A percentile compares a stretch with the other conserved stretches of the same genome.
Evolutionary conservation across 2,113 vertebrate genomes (phyloP).

Genomic region (Anhinga rufa): DNA sequence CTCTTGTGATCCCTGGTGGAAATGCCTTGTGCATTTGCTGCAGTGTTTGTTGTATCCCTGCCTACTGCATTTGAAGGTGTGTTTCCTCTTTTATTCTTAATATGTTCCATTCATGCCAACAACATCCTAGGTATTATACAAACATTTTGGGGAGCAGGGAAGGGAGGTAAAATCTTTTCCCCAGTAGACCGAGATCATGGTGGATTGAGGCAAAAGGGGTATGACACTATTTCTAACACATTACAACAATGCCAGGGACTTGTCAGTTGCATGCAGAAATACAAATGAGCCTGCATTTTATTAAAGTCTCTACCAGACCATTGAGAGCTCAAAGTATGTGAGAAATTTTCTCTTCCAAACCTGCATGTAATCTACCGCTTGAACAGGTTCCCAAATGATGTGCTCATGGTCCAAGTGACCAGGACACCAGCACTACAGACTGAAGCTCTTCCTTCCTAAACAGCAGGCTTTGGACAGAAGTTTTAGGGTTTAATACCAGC

Average conservation of each 20-base stretch:
- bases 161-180: background rate
- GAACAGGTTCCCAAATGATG: background rate
- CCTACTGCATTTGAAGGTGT: background rate
- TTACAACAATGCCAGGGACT: background rate
- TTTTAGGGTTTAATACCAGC: background rate
- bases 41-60: background rate
- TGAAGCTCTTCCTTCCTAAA: background rate
- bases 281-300: background rate
- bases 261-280: background rate
- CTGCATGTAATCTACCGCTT: background rate
- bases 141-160: background rate
- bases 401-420: background rate
- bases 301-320: background rate
- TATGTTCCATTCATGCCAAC: background rate
- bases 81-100: background rate
- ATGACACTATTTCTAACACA: background rate
- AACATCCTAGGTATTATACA: background rate
- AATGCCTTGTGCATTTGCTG: background rate
- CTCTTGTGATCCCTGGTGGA: background rate
- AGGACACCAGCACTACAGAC: background rate
- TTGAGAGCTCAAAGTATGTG: background rate
- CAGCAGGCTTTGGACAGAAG: background rate
- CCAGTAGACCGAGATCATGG: background rate
- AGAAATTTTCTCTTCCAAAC: constrained; percentile 9
- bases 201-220: background rate